Percentiles rank a stretch among this genome's conserved stretches.
These are phyloP conservation scores for Xylophagus ater DNA, from an alignment of 2,888 invertebrate genomes.

Conservation along the genomic window DNA sequence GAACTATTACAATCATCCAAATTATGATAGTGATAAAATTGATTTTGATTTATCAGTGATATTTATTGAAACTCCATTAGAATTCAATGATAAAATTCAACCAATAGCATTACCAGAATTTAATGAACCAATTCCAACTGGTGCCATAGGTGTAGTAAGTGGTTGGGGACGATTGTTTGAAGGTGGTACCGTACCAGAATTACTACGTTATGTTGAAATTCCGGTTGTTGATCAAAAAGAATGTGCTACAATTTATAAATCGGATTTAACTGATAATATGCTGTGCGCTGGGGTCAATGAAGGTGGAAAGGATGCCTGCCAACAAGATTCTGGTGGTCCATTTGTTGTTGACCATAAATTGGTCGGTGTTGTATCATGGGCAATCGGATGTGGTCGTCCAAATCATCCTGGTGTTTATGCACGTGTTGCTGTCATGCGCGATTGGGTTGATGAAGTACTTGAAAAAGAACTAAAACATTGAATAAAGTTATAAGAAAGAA, in stretches of 20 bases:
- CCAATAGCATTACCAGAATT: slow-evolving; percentile 11
- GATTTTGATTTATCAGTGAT: slow-evolving; percentile 47
- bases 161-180: slow-evolving; percentile 14
- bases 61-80: slow-evolving; percentile 10
- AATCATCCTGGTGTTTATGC: background rate
- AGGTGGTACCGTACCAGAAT: background rate
- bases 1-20: slow-evolving; percentile 36
- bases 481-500: too few relatives aligned
- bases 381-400: background rate
- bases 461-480: too few relatives aligned
- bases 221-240: slow-evolving; percentile 1
- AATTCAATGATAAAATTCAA: slow-evolving; percentile 6
- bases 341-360: slow-evolving; percentile 3
- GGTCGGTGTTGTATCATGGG: background rate
- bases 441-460: background rate
- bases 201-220: background rate
- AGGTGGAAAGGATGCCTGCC: slow-evolving; percentile 31
- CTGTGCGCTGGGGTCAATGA: slow-evolving; percentile 42
- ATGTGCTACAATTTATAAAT: slow-evolving; percentile 28
- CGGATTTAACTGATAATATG: slow-evolving; percentile 38
- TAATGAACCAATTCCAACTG: slow-evolving; percentile 7
- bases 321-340: slow-evolving; percentile 14
- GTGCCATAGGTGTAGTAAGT: slow-evolving; percentile 12
- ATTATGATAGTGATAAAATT: slow-evolving; percentile 37
- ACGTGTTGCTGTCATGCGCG: background rate